Base-by-base conservation (phyloP, 2,113 vertebrate genomes). In the Catharus bicknelli region DNA sequence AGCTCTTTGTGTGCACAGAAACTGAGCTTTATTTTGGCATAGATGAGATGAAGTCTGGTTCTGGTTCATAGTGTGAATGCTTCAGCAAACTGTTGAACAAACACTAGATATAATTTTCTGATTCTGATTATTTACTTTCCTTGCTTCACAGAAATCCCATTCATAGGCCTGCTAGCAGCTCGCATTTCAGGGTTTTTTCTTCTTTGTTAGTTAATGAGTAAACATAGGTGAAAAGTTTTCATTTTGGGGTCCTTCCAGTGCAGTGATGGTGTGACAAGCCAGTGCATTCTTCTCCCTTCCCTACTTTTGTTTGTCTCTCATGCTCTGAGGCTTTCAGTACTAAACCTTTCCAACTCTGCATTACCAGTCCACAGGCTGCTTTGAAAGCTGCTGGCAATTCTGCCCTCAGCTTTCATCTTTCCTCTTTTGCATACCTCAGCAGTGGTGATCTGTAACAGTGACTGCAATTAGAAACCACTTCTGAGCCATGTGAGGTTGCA, bases 401-500 rank as follows among this genome's bases (percentile, higher is more conserved):
- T 83, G 18, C 68, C 64, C 55, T 73, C 75, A 38, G 58, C 51
- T 90, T 88, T 88, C 47, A 79, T 76, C 55, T 90, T 79, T 90
- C 77, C 32, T 73, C 27, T 91, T 93, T 59, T 90, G 43, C 59
- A 67, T 86, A 34, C 26, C 55, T 93, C 55, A 67, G 90, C 85
- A 59, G 47, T 48, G n/a, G n/a, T 75, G 83, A 76, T 82, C 54
- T 90, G 62, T 68, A 80, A 82, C 43, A 74, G 58, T 30, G 70
- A 79, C 63, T 87, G 81, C 61, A 93, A 95, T 85, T 93, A 94
- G 67, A 95, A 95, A 85, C 36, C 36, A 69, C 62, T 73, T 50
- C 73, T 69, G 42, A 50, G 45, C 82, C 51, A 30, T 27, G 15
- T 79, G 36, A 82, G 79, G 40, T 89, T 86, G 29, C n/a, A 51